These are phyloP conservation scores for Neodiprion fabricii DNA, from an alignment of 1,140 invertebrate genomes.

Conservation along the genomic window DNA sequence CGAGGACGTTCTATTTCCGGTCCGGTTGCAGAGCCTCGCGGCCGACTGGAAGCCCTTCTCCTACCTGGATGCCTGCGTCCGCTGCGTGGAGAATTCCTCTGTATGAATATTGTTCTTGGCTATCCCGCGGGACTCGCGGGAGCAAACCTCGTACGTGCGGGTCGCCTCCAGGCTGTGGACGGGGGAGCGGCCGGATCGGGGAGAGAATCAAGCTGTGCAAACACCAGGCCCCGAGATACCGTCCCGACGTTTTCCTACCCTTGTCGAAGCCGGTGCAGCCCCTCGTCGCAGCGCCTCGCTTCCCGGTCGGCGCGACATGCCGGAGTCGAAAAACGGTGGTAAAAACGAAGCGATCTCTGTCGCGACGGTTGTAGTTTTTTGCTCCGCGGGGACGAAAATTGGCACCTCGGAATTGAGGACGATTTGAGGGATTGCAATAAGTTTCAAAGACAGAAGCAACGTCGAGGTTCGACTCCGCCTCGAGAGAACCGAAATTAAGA, in stretches of 20 bases:
- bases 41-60: no score
- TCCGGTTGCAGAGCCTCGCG: no score
- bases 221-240: slow-evolving; percentile 61
- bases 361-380: no score
- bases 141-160: slow-evolving; percentile 42
- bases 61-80: neutral
- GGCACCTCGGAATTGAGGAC: no score
- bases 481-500: no score
- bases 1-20: no score
- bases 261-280: slow-evolving; percentile 16
- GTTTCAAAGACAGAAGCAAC: no score
- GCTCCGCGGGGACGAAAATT: slow-evolving; percentile 19
- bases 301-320: slow-evolving; percentile 10
- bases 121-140: slow-evolving; percentile 40
- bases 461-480: no score
- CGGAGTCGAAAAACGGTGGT: neutral
- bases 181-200: slow-evolving; percentile 35
- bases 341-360: neutral
- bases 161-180: slow-evolving; percentile 7
- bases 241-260: slow-evolving; percentile 37
- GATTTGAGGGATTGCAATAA: no score
- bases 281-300: slow-evolving; percentile 12
- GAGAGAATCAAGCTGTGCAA: slow-evolving; percentile 62
- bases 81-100: slow-evolving; percentile 20
- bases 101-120: slow-evolving; percentile 51